Conservation (phyloP, 2,888 invertebrate genomes). For the Dolomedes plantarius region DNA sequence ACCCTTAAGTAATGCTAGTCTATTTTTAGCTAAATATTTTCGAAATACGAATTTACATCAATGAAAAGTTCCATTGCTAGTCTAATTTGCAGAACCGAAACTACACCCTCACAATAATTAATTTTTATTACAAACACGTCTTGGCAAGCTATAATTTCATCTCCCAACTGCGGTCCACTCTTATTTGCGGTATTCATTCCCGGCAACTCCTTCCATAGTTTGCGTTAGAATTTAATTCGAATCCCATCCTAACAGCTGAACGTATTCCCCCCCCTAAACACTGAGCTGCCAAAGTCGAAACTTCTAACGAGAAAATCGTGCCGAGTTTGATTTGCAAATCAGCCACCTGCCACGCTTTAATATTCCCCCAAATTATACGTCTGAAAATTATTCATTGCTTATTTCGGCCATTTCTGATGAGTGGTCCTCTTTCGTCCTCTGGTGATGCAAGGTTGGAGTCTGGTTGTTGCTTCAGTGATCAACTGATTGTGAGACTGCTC, state of each 20-base stretch:
- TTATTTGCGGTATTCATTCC: too few relatives aligned
- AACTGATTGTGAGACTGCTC: background rate
- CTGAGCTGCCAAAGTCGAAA: background rate
- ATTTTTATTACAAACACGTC: too few relatives aligned
- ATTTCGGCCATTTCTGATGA: background rate
- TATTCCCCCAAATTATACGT: slow-evolving; percentile 1
- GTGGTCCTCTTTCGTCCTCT: background rate
- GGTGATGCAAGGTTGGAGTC: background rate
- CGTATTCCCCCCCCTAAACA: background rate
- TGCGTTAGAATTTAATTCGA: background rate
- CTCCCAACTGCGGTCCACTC: too few relatives aligned
- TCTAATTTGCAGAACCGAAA: too few relatives aligned
- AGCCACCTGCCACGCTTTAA: background rate
- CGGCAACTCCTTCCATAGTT: background rate
- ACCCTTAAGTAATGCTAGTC: too few relatives aligned
- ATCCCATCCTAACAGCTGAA: background rate
- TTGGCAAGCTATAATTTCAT: too few relatives aligned
- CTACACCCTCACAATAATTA: too few relatives aligned
- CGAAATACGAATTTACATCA: too few relatives aligned
- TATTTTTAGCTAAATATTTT: too few relatives aligned
- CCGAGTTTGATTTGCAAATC: background rate
- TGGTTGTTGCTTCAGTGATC: background rate
- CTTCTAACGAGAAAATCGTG: background rate
- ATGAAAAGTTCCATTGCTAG: too few relatives aligned
- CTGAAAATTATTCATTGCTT: background rate